Evolutionary conservation across 1,140 invertebrate genomes (phyloP).

Genomic region (Ladona fulva): DNA sequence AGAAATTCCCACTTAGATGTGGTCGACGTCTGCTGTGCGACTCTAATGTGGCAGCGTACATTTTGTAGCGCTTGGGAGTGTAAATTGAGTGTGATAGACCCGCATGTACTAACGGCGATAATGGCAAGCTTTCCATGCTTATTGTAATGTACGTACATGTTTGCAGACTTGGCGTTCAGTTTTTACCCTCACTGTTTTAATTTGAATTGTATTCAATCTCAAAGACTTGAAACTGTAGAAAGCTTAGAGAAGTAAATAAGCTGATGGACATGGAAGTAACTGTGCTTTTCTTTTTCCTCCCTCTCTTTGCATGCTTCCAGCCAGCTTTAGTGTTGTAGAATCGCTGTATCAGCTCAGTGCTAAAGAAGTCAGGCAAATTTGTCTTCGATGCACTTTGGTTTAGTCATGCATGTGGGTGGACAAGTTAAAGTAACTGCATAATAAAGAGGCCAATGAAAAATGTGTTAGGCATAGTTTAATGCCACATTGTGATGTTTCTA

Average conservation of each 20-base stretch:
- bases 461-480: background rate
- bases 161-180: conserved; percentile 3
- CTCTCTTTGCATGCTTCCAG: conserved; percentile 25
- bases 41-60: conserved; percentile 3
- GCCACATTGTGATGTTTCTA: background rate
- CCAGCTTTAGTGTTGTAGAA: conserved; percentile 18
- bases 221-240: conserved; percentile 19
- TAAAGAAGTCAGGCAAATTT: conserved; percentile 5
- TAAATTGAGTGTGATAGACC: conserved; percentile 1
- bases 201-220: conserved; percentile 23
- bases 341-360: conserved; percentile 6
- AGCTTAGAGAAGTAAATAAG: conserved; percentile 22
- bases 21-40: background rate
- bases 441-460: conserved; percentile 15
- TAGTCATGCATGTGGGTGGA: conserved; percentile 18
- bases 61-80: conserved; percentile 3
- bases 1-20: background rate
- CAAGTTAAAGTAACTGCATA: conserved; percentile 25
- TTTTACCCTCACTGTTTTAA: conserved; percentile 19
- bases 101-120: conserved; percentile 7
- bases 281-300: conserved; percentile 22
- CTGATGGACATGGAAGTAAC: conserved; percentile 19
- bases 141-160: conserved; percentile 10
- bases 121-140: conserved; percentile 8
- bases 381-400: background rate